These are phyloP conservation scores for Musca vetustissima DNA, from an alignment of 1,140 invertebrate genomes.

Conservation along the genomic window DNA sequence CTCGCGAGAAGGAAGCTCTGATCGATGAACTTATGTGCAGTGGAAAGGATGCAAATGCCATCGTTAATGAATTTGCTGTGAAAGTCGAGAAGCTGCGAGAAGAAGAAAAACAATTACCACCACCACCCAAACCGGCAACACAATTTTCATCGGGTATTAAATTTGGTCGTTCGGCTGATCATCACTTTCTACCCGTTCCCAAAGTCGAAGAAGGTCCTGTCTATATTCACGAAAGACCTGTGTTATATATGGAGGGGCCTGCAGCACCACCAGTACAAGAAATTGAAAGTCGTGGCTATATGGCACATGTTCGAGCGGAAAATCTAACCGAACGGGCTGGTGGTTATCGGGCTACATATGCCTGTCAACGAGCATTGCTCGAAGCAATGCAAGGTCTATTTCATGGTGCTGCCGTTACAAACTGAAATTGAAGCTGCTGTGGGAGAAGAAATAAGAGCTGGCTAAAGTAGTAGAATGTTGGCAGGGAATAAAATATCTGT, in stretches of 20 bases:
- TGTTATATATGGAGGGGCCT: constrained; percentile 71
- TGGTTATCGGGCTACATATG: constrained; percentile 80
- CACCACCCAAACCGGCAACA: constrained; percentile 57
- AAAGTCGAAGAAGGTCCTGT: constrained; percentile 74
- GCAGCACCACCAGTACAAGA: constrained; percentile 66
- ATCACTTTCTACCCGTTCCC: constrained; percentile 66
- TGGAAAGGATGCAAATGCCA: constrained; percentile 82
- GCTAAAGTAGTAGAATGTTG: background rate
- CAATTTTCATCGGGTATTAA: constrained; percentile 83
- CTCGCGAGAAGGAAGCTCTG: constrained; percentile 82
- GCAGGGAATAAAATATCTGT: background rate
- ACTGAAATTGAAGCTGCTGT: background rate
- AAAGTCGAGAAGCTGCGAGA: constrained; percentile 66
- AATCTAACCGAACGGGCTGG: constrained; percentile 79
- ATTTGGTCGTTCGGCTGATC: constrained; percentile 63
- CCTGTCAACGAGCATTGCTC: constrained; percentile 85
- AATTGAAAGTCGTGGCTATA: constrained; percentile 70
- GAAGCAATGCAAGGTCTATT: constrained; percentile 87
- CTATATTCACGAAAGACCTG: constrained; percentile 68
- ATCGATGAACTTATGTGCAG: constrained; percentile 95
- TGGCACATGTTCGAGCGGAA: constrained; percentile 74
- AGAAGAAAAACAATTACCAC: constrained; percentile 63
- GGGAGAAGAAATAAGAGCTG: no score
- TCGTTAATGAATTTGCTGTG: constrained; percentile 80
- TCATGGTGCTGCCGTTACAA: constrained; percentile 50